Conservation (phyloP, 1,140 invertebrate species). For the Lasioglossum baleicum region DNA sequence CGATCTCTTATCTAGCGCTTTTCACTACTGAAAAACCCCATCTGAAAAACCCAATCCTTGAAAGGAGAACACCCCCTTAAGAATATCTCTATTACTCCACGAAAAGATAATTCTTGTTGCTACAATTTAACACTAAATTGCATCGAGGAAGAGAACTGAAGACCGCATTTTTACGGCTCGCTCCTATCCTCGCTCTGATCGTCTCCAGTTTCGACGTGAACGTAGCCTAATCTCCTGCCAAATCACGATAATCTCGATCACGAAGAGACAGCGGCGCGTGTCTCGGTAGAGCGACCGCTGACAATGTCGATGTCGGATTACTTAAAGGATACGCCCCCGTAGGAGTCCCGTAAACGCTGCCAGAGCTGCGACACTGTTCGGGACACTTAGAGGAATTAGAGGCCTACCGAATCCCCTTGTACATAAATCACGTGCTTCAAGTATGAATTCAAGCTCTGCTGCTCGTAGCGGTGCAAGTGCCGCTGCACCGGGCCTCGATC, state of each 20-base stretch:
- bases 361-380: slow-evolving; percentile 67
- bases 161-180: too few species aligned
- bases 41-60: too few species aligned
- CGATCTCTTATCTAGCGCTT: too few species aligned
- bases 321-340: neutral
- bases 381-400: slow-evolving; percentile 72
- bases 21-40: too few species aligned
- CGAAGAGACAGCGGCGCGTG: too few species aligned
- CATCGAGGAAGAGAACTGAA: too few species aligned
- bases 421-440: slow-evolving; percentile 75
- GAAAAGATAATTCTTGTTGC: too few species aligned
- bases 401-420: slow-evolving; percentile 71
- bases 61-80: too few species aligned
- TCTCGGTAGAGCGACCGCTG: slow-evolving; percentile 6
- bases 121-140: too few species aligned
- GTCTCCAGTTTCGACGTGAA: too few species aligned
- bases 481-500: neutral
- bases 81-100: too few species aligned
- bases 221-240: neutral
- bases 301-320: slow-evolving; percentile 43
- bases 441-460: slow-evolving; percentile 67
- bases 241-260: neutral
- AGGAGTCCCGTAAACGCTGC: slow-evolving; percentile 12
- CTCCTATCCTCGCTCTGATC: too few species aligned
- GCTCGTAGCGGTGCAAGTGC: slow-evolving; percentile 39